Evolutionary conservation across 2,113 vertebrate genomes (phyloP), one percentile per base, ranked within the genome.

Genomic region (Electrona antarctica): DNA sequence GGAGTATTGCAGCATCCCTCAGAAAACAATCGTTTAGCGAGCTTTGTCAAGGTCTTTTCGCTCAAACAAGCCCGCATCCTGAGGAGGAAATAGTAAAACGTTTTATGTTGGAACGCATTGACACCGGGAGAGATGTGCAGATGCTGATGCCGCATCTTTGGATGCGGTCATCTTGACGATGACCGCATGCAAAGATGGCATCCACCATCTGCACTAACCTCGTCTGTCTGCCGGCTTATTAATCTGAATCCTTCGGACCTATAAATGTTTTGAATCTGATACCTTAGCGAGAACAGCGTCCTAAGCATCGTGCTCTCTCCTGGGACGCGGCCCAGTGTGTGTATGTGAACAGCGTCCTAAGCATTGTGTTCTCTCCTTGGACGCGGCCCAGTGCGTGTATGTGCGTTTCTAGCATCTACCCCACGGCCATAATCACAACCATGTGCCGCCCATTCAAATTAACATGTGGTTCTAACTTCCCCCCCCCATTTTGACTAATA

Each of bases 381-480:
- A 63, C 15, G 15, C 52, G 61, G 64, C 64, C 28, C 58, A 29
- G 14, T 0, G 48, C n/a, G n/a, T n/a, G n/a, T n/a, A 21, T 41
- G 3, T 60, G 74, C 28, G 57, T 83, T 89, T 73, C 87, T 91
- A 85, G 89, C 88, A 88, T 91, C 91, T 67, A 66, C 77, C 74
- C 81, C 80, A 87, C 7, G 7, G 69, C 82, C 81, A 61, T 93
- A 94, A 94, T 95, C 88, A 87, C 80, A 85, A 79, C 80, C 92
- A 94, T 86, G 88, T 94, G 92, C 82, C 83, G 89, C 77, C 83
- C 73, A 79, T 86, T 90, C 72, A 88, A 88, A 92, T 92, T 83
- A 89, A 89, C 94, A 95, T 93, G 81, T 95, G 94, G 88, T 94
- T 95, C 79, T 88, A 93, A 93, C 93, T 93, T 71, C 6, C 82